phyloP scores from a whole-genome alignment of 2,797 vertebrate species.

The Enteromius thamalakanensis region DNA sequence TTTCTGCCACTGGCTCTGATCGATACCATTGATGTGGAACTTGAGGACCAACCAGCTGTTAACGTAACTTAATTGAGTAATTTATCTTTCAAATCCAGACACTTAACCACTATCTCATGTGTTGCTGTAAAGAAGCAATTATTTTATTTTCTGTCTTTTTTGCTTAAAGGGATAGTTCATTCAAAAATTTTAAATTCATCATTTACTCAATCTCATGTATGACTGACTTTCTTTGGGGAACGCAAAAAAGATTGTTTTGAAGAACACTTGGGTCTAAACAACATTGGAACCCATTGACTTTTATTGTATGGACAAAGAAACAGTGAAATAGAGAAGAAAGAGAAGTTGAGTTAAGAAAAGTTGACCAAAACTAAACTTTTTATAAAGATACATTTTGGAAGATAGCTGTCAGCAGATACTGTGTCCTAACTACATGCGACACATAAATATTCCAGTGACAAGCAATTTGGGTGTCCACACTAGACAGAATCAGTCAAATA shows the following conservation, averaged over 20 bases:
- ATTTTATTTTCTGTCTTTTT: neutral
- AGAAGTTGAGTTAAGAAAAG: too few species aligned
- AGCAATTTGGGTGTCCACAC: too few species aligned
- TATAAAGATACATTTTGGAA: neutral
- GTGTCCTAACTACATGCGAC: too few species aligned
- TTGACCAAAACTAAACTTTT: neutral
- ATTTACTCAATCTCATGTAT: neutral
- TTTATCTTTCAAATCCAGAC: slow-evolving; percentile 64
- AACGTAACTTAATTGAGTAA: slow-evolving; percentile 66
- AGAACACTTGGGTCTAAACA: neutral
- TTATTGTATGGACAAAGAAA: neutral
- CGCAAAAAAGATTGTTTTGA: neutral
- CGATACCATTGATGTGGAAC: slow-evolving; percentile 62
- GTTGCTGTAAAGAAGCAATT: slow-evolving; percentile 58
- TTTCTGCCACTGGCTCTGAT: slow-evolving; percentile 46
- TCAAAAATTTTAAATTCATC: slow-evolving; percentile 8
- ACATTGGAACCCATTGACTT: neutral
- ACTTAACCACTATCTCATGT: slow-evolving; percentile 58
- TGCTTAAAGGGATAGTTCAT: neutral
- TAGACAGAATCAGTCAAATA: too few species aligned
- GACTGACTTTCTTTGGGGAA: neutral
- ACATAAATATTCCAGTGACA: too few species aligned
- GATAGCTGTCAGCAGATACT: neutral
- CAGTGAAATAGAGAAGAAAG: neutral
- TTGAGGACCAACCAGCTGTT: slow-evolving; percentile 58